Evolutionary conservation across 2,113 vertebrate genomes (phyloP).

Genomic region (Cyprinodon variegatus): DNA sequence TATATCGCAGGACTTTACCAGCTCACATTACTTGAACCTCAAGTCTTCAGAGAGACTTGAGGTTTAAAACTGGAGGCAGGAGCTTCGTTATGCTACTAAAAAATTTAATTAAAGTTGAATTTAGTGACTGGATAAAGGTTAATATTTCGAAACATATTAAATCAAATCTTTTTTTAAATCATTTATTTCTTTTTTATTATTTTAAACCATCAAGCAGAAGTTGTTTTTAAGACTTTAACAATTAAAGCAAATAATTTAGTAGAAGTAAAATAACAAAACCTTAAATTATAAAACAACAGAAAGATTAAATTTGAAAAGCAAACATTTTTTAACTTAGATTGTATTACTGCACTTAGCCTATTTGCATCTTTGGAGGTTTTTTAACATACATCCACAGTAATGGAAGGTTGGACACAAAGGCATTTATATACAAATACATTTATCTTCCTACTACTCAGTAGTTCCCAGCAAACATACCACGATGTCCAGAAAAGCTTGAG

Average conservation of each 20-base stretch:
- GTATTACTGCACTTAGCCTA: slow-evolving; percentile 17
- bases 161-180: neutral
- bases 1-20: neutral
- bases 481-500: slow-evolving; percentile 66
- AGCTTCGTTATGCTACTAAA: too few relatives aligned
- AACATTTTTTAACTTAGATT: slow-evolving; percentile 1
- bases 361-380: slow-evolving; percentile 5
- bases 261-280: neutral
- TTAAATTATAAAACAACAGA: neutral
- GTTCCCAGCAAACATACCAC: slow-evolving; percentile 69
- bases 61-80: too few relatives aligned
- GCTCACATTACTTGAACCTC: neutral
- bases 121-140: neutral
- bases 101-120: neutral
- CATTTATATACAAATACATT: slow-evolving; percentile 54
- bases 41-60: neutral
- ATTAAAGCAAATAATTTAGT: neutral
- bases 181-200: neutral
- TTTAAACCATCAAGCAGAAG: neutral
- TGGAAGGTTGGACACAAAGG: slow-evolving; percentile 8
- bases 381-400: slow-evolving; percentile 45
- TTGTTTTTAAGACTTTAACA: neutral
- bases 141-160: neutral
- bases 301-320: neutral
- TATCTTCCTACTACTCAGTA: slow-evolving; percentile 53